Conservation (phyloP, 1,140 invertebrate species). For the Penaeus vannamei region DNA sequence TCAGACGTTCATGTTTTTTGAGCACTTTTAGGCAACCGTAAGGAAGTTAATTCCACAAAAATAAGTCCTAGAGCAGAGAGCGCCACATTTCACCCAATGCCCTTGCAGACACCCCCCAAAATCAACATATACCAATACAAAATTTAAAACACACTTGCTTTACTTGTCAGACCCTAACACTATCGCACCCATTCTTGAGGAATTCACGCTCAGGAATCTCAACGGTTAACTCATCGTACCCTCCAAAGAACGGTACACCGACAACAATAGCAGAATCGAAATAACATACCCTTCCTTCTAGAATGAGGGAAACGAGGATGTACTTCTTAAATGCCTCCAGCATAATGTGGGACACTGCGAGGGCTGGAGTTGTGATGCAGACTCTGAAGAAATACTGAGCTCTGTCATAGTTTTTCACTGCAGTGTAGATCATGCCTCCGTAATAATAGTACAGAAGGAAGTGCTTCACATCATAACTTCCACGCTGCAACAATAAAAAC, state of each 20-base stretch:
- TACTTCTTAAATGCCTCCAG: conserved; percentile 61
- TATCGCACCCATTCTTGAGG: too few species aligned
- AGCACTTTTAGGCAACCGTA: too few species aligned
- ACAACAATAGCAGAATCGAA: neutral
- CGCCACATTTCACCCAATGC: too few species aligned
- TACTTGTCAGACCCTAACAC: too few species aligned
- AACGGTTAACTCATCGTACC: conserved; percentile 77
- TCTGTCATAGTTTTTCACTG: conserved; percentile 62
- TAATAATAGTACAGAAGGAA: conserved; percentile 97
- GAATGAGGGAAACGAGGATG: conserved; percentile 58
- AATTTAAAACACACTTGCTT: too few species aligned
- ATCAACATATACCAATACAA: too few species aligned
- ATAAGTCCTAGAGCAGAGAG: too few species aligned
- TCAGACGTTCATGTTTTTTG: too few species aligned
- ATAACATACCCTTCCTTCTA: conserved; percentile 64
- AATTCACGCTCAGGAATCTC: too few species aligned
- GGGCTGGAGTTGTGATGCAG: conserved; percentile 65
- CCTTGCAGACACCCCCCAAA: too few species aligned
- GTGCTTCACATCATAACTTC: conserved; percentile 90
- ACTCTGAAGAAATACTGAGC: conserved; percentile 67
- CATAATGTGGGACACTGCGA: conserved; percentile 67
- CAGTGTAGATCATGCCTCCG: conserved; percentile 80
- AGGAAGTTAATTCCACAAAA: too few species aligned
- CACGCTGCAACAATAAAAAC: conserved; percentile 72
- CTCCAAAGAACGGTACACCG: conserved; percentile 70